phyloP scores from a whole-genome alignment of 2,113 vertebrate genomes.

The Oenanthe oenanthe region DNA sequence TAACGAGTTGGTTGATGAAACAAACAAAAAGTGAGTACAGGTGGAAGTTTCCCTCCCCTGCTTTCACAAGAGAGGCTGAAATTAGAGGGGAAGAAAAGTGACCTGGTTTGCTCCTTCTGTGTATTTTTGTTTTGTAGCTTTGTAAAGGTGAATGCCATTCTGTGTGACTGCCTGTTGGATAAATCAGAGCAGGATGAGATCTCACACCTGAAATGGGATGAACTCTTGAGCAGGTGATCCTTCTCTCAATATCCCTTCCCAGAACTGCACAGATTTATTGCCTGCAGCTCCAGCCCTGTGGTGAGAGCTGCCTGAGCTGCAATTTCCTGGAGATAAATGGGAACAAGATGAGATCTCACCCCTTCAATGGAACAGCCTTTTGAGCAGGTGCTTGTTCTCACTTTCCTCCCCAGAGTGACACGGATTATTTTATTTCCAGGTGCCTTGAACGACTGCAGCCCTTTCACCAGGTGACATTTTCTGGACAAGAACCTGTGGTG shows the following conservation, averaged over 20 bases:
- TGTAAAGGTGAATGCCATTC: conserved; percentile 84
- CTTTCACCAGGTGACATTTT: conserved; percentile 86
- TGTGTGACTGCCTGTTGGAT: conserved; percentile 93
- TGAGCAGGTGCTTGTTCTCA: conserved; percentile 80
- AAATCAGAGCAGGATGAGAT: conserved; percentile 87
- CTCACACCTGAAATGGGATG: conserved; percentile 88
- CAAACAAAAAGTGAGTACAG: conserved; percentile 89
- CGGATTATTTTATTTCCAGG: conserved; percentile 62
- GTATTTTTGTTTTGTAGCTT: conserved; percentile 73
- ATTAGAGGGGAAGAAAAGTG: not conserved
- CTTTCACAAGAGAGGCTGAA: not conserved
- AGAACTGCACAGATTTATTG: not conserved
- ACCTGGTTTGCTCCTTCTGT: not conserved
- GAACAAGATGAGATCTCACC: conserved; percentile 82
- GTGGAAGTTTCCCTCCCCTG: not conserved
- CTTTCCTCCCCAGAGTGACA: not conserved
- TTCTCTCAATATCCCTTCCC: not conserved
- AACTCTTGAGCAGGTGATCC: conserved; percentile 87
- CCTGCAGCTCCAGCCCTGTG: not conserved
- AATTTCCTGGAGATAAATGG: conserved; percentile 78
- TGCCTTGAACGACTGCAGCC: conserved; percentile 87
- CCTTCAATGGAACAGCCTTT: conserved; percentile 90
- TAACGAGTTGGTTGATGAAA: conserved; percentile 86
- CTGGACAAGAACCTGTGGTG: conserved; percentile 81
- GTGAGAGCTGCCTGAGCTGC: not conserved